Evolutionary conservation across 64 coral and sea anemone genomes (phyloP).

Genomic region (Stichodactyla helianthus): DNA sequence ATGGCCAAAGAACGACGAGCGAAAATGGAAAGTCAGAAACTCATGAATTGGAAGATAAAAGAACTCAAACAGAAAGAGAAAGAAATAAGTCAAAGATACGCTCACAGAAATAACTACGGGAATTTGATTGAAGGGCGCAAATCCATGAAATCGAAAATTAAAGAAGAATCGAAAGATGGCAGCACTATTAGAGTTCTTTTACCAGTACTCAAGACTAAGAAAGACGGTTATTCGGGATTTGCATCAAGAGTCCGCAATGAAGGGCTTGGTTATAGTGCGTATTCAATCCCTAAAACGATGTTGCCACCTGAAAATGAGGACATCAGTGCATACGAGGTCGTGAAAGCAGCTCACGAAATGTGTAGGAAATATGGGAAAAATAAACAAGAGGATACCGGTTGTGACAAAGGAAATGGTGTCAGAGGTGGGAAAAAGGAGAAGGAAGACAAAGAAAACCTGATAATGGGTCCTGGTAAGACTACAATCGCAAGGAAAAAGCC

Average conservation of each 20-base stretch:
- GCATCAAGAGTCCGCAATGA: background rate
- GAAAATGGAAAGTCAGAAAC: conserved; percentile 61
- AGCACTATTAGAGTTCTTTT: background rate
- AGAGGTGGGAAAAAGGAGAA: background rate
- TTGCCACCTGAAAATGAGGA: background rate
- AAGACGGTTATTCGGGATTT: conserved; percentile 5
- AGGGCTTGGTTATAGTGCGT: background rate
- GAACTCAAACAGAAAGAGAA: conserved; percentile 69
- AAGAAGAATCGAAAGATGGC: background rate
- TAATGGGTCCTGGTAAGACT: background rate
- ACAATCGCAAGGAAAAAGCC: background rate
- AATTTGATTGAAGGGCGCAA: background rate
- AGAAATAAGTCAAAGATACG: conserved; percentile 47
- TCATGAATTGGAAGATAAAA: conserved; percentile 50
- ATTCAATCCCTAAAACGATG: conserved; percentile 19
- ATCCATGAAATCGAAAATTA: background rate
- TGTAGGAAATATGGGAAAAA: background rate
- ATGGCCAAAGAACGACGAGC: conserved; percentile 64
- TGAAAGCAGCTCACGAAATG: background rate
- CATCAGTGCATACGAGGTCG: background rate
- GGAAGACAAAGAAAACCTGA: background rate
- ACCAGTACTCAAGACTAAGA: conserved; percentile 7
- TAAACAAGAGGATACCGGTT: background rate
- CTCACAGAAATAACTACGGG: background rate
- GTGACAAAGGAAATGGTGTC: conserved; percentile 2